Percentiles rank a stretch among this genome's conserved stretches.
These are phyloP conservation scores for Phalangium opilio DNA, from an alignment of 2,888 invertebrate species.

Conservation along the genomic window DNA sequence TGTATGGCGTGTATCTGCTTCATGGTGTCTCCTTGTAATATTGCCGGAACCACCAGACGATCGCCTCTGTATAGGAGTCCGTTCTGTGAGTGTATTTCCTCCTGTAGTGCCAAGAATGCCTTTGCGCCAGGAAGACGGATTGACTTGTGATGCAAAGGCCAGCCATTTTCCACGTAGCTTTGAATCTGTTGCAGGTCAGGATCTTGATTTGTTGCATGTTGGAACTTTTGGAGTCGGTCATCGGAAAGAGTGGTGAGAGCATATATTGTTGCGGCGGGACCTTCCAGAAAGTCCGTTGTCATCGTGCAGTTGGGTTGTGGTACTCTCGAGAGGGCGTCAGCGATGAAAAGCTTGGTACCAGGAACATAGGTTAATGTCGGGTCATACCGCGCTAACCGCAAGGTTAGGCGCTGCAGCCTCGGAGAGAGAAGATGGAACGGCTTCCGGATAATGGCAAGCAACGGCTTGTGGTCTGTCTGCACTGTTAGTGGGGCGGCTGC, in stretches of 20 bases:
- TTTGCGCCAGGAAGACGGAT: neutral
- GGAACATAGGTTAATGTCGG: constrained; percentile 8
- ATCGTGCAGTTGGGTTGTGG: neutral
- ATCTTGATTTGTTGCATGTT: neutral
- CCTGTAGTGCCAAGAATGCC: constrained; percentile 1
- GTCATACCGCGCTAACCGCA: constrained; percentile 12
- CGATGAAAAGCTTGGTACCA: constrained; percentile 17
- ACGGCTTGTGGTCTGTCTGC: constrained; percentile 30
- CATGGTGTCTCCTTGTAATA: constrained; percentile 1
- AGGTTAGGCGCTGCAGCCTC: constrained; percentile 27
- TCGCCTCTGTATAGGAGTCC: constrained; percentile 5
- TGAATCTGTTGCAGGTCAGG: constrained; percentile 3
- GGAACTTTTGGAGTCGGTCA: neutral
- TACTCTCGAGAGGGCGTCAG: constrained; percentile 18
- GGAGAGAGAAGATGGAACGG: constrained; percentile 26
- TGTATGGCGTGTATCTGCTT: constrained; percentile 1
- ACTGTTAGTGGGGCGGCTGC: constrained; percentile 20
- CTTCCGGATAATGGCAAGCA: constrained; percentile 27
- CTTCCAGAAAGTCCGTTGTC: neutral
- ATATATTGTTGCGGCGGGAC: neutral
- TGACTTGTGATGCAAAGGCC: neutral
- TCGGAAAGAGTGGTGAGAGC: neutral
- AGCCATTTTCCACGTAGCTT: constrained; percentile 1
- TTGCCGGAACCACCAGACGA: neutral
- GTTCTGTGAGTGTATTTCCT: constrained; percentile 3